A percentile compares a stretch with the other conserved stretches of the same genome.
Conservation (phyloP, 2,888 invertebrate species). For the Glaucopsyche alexis region DNA sequence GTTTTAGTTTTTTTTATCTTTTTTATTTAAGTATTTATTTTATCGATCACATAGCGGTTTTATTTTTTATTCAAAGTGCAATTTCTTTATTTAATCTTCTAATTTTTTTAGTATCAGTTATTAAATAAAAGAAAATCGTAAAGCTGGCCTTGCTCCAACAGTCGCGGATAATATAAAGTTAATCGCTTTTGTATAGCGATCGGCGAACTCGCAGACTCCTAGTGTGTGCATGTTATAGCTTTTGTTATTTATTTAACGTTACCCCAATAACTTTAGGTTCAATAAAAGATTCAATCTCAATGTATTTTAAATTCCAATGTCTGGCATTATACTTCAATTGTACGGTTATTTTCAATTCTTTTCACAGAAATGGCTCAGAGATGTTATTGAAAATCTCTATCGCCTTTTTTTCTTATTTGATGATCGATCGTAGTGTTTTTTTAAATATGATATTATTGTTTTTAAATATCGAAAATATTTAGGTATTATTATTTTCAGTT, state of each 20-base stretch:
- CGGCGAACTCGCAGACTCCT: conserved; percentile 44
- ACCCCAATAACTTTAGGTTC: conserved; percentile 19
- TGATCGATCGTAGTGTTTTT: neutral
- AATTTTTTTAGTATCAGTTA: conserved; percentile 25
- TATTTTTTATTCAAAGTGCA: too few relatives aligned
- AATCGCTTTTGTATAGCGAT: conserved; percentile 60
- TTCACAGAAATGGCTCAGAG: conserved; percentile 3
- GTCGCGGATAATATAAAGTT: conserved; percentile 56
- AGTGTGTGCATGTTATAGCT: conserved; percentile 53
- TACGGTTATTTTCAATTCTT: conserved; percentile 19
- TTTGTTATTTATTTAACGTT: conserved; percentile 28
- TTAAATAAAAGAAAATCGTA: conserved; percentile 24
- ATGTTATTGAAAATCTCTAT: conserved; percentile 2
- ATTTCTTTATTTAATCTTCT: too few relatives aligned
- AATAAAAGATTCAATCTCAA: conserved; percentile 24
- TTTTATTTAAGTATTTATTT: too few relatives aligned
- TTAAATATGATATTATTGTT: neutral
- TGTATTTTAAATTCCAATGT: conserved; percentile 1
- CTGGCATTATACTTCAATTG: conserved; percentile 7
- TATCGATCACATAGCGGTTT: too few relatives aligned
- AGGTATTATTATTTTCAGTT: neutral
- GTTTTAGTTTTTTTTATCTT: too few relatives aligned
- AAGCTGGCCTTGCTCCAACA: conserved; percentile 60
- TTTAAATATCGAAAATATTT: neutral
- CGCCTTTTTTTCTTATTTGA: neutral